Evolutionary conservation across 2,797 vertebrate genomes (phyloP).

Genomic region (Phrynocephalus forsythii): DNA sequence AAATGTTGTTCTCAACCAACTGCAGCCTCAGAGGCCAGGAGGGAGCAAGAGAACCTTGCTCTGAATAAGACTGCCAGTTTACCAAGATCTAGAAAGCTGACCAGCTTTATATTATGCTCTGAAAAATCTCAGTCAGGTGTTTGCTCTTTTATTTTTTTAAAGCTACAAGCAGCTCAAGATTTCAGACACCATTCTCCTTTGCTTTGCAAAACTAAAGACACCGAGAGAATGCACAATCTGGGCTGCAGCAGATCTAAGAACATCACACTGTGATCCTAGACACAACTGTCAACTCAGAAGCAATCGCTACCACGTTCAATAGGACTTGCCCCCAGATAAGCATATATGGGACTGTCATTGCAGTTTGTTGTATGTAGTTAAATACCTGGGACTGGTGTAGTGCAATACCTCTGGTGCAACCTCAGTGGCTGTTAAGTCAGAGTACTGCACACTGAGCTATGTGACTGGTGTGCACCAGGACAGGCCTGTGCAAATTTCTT

Average conservation of each 20-base stretch:
- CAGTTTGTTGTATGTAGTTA: background rate
- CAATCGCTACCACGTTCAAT: background rate
- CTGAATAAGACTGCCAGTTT: background rate
- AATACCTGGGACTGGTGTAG: background rate
- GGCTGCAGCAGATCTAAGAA: background rate
- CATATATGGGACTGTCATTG: background rate
- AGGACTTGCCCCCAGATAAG: background rate
- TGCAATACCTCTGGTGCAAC: too few relatives aligned
- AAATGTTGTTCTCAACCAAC: background rate
- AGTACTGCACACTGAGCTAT: too few relatives aligned
- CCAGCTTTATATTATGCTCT: background rate
- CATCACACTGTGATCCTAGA: background rate
- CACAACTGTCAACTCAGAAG: slow-evolving; percentile 4
- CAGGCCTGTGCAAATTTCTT: too few relatives aligned
- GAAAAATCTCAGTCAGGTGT: background rate
- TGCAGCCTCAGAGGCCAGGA: background rate
- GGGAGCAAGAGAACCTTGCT: background rate
- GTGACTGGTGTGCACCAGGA: too few relatives aligned
- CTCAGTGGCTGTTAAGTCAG: too few relatives aligned
- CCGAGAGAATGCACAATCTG: background rate
- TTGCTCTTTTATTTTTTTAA: too few relatives aligned
- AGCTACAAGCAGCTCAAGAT: background rate
- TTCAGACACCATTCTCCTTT: background rate
- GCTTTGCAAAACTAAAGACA: background rate
- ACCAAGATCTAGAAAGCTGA: background rate